Base-by-base conservation (phyloP, 2,888 invertebrate species). In the Oxyscelio sp. region DNA sequence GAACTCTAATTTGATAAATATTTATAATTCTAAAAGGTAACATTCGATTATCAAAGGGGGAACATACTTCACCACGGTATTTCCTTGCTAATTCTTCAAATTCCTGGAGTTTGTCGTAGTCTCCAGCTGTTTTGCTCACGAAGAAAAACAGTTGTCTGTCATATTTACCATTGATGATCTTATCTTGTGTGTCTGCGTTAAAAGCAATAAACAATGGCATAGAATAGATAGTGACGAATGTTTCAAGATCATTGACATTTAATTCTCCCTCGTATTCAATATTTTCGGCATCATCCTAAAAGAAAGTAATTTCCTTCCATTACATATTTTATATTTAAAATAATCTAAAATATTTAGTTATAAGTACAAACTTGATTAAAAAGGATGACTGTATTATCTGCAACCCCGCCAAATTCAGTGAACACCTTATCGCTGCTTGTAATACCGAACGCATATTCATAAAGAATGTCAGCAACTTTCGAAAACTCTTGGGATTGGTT, bases 161-260 rank as follows among this genome's bases (percentile, higher is more conserved):
- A 95, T 99, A 98, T 82, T 98, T 98, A 89, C 99, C 99, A 70
- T 99, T 98, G 94, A 99, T 99, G 95, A 99, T 99, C 95, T 99
- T 99, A 93, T 98, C 97, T 11, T 99, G 99, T 31, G 98, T 99
- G 94, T 99, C 98, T 91, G 99, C 99, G 90, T 98, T 99, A 95
- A 99, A 99, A 94, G 99, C 99, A 71, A 99, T 97, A 87, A 99
- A 96, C 86, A 98, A 95, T 19, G 99, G 99, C 93, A 99, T 95
- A 71, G 98, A 96, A 93, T 99, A 97, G 48, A 96, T 95, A 85
- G 96, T 95, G 88, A 99, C 96, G 96, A 99, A 99, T 90, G 97
- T 96, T 94, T 97, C 97, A 90, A 99, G 94, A 68, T 95, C 95
- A 22, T 96, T 97, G 84, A 96, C 96, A 15, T 95, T 95, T 45